These are phyloP conservation scores for Phrynosoma blainvillii DNA, from an alignment of 2,113 vertebrate genomes.

Conservation along the genomic window DNA sequence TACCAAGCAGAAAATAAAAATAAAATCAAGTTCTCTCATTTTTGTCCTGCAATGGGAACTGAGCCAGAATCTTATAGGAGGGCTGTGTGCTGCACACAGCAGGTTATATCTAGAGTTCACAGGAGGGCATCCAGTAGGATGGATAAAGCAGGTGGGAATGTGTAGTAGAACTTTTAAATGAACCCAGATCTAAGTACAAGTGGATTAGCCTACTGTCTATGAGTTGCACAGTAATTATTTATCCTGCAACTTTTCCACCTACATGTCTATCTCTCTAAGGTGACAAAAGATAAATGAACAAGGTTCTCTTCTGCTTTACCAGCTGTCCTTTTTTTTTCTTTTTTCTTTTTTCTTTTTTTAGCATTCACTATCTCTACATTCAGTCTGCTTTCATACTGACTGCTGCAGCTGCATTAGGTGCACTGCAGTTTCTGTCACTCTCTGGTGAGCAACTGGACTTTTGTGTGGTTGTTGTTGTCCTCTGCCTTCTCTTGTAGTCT, in stretches of 20 bases:
- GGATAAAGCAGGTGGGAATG: not conserved
- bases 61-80: not conserved
- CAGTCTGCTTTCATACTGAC: not conserved
- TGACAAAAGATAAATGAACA: constrained; percentile 1
- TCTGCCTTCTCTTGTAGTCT: not conserved
- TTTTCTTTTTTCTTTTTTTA: not conserved
- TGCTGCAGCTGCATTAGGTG: not conserved
- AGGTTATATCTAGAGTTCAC: not conserved
- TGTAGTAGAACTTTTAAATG: not conserved
- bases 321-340: not conserved
- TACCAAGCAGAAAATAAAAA: not conserved
- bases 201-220: not conserved
- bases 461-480: not conserved
- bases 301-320: not conserved
- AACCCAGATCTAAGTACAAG: not conserved
- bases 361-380: not conserved
- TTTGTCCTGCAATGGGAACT: not conserved
- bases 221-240: not conserved
- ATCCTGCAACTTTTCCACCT: not conserved
- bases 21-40: not conserved
- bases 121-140: not conserved
- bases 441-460: not conserved
- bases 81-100: not conserved
- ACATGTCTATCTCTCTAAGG: not conserved
- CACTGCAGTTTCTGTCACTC: not conserved